A percentile compares a stretch with the other conserved stretches of the same genome.
These are phyloP conservation scores for Petrolisthes manimaculis DNA, from an alignment of 2,888 invertebrate species.

Conservation along the genomic window DNA sequence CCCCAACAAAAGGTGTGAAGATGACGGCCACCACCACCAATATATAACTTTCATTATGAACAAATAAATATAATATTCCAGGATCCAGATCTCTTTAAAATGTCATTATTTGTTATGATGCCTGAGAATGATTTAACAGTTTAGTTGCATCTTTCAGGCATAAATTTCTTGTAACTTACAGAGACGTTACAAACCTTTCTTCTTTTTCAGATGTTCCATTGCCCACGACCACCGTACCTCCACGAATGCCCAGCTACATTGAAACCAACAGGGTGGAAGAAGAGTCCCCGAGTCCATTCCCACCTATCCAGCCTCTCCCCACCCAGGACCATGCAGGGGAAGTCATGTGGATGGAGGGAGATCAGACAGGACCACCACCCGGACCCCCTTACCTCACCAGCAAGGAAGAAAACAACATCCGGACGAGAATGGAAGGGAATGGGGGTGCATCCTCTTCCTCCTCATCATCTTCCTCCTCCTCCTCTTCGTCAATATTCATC, in stretches of 20 bases:
- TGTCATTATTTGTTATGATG: too few relatives aligned
- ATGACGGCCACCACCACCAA: too few relatives aligned
- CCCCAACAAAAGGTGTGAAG: too few relatives aligned
- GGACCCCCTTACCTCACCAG: neutral
- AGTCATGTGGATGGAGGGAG: slow-evolving; percentile 5
- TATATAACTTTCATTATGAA: too few relatives aligned
- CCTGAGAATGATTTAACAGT: too few relatives aligned
- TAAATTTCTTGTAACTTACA: too few relatives aligned
- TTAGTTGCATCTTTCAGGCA: too few relatives aligned
- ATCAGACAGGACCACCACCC: slow-evolving; percentile 3
- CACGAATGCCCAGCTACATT: slow-evolving; percentile 37
- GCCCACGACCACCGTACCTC: slow-evolving; percentile 37
- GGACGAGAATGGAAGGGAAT: neutral
- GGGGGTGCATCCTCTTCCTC: neutral
- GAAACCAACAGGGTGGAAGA: slow-evolving; percentile 47
- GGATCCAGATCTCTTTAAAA: too few relatives aligned
- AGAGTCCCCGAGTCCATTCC: neutral
- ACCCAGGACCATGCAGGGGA: slow-evolving; percentile 13
- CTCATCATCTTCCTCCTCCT: neutral
- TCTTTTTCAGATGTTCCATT: slow-evolving; percentile 29
- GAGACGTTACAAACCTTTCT: too few relatives aligned
- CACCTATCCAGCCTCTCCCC: neutral
- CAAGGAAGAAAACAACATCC: neutral
- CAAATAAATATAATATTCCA: too few relatives aligned
- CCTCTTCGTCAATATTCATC: neutral